A percentile compares a stretch with the other conserved stretches of the same genome.
These are phyloP conservation scores for Lymantria monacha DNA, from an alignment of 2,888 invertebrate genomes.

Conservation along the genomic window DNA sequence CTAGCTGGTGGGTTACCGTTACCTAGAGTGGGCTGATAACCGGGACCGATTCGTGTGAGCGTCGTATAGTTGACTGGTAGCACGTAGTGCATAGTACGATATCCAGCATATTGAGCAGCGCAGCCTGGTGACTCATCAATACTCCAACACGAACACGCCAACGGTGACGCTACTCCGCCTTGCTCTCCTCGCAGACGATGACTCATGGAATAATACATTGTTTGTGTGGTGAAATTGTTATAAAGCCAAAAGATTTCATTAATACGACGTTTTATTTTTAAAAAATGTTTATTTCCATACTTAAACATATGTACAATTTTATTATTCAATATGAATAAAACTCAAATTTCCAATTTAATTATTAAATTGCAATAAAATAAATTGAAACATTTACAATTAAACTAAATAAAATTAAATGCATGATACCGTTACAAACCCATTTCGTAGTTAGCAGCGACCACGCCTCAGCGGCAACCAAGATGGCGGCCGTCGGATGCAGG, in stretches of 20 bases:
- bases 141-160: constrained; percentile 48
- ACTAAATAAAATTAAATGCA: constrained; percentile 74
- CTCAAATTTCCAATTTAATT: constrained; percentile 69
- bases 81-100: constrained; percentile 43
- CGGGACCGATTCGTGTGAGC: constrained; percentile 58
- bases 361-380: constrained; percentile 53
- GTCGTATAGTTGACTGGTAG: constrained; percentile 45
- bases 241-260: constrained; percentile 53
- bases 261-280: constrained; percentile 49
- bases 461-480: constrained; percentile 82
- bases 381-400: constrained; percentile 66
- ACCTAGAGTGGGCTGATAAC: constrained; percentile 80
- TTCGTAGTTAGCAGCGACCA: constrained; percentile 82
- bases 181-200: constrained; percentile 65
- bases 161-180: constrained; percentile 50
- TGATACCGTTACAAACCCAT: constrained; percentile 83
- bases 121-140: constrained; percentile 49
- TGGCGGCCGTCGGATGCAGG: constrained; percentile 79
- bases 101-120: constrained; percentile 35
- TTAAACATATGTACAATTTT: constrained; percentile 79
- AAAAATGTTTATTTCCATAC: constrained; percentile 74
- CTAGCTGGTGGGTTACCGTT: constrained; percentile 51
- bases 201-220: constrained; percentile 81
- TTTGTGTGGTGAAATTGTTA: constrained; percentile 69
- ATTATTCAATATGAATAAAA: constrained; percentile 81